Evolutionary conservation across 2,113 vertebrate species (phyloP).

Genomic region (Psittacara wagleri): DNA sequence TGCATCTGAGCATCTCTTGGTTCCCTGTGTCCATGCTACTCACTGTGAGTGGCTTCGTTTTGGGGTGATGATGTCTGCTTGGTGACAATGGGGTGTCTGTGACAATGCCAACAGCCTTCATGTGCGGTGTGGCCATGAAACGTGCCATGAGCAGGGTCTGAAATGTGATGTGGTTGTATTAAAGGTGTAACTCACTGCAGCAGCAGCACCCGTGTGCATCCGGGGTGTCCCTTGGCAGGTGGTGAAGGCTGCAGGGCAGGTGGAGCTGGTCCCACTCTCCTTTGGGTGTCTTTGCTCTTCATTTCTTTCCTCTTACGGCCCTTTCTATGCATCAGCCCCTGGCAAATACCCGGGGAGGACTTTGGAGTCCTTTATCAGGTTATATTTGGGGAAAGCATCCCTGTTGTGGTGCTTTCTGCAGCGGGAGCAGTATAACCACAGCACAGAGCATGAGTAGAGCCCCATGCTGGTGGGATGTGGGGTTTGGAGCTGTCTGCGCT

Average conservation of each 20-base stretch:
- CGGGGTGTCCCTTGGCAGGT: fast-evolving
- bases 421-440: fast-evolving
- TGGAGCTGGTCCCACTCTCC: background rate
- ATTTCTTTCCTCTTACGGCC: fast-evolving
- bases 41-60: fast-evolving
- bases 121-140: fast-evolving
- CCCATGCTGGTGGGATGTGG: background rate
- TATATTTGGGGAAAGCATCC: background rate
- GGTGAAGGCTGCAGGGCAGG: background rate
- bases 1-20: fast-evolving
- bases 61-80: background rate
- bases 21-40: fast-evolving
- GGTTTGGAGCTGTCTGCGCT: background rate
- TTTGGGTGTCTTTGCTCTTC: background rate
- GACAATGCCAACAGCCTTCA: fast-evolving
- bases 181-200: background rate
- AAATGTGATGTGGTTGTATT: fast-evolving
- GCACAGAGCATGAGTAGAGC: fast-evolving
- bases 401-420: background rate
- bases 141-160: fast-evolving
- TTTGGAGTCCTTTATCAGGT: background rate
- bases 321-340: fast-evolving
- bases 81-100: fast-evolving
- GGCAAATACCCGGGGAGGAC: fast-evolving
- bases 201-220: fast-evolving